Evolutionary conservation across 92 coral and sea anemone species (phyloP).

Genomic region (Desmophyllum pertusum): DNA sequence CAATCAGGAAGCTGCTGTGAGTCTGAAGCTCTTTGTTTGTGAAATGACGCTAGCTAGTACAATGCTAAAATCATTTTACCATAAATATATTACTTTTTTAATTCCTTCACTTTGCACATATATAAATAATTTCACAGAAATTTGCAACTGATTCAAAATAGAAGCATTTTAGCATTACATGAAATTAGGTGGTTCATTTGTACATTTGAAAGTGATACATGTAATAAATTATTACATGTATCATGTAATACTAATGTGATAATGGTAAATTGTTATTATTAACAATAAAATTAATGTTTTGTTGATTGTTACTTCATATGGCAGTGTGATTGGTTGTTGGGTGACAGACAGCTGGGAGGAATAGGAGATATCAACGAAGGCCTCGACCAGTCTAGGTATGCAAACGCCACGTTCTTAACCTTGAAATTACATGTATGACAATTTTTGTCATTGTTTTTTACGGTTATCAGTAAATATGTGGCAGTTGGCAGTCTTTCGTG

Average conservation of each 20-base stretch:
- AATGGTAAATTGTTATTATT: background rate
- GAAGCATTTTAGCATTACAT: background rate
- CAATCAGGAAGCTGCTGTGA: conserved; percentile 92
- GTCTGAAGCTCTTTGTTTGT: conserved; percentile 28
- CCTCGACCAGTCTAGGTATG: conserved; percentile 84
- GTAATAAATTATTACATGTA: too few species aligned
- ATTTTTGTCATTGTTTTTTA: too few species aligned
- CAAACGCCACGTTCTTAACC: background rate
- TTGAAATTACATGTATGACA: too few species aligned
- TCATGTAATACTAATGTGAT: background rate
- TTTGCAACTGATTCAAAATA: background rate
- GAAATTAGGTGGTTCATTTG: background rate
- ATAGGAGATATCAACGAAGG: conserved; percentile 84
- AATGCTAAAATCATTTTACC: too few species aligned
- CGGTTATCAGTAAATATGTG: too few species aligned
- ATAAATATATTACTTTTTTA: background rate
- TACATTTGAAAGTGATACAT: background rate
- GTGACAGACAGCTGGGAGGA: conserved; percentile 86
- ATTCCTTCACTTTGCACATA: background rate
- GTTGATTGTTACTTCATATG: background rate
- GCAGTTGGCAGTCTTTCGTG: too few species aligned
- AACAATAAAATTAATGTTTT: background rate
- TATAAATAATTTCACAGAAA: background rate
- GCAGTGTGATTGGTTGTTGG: conserved; percentile 97
- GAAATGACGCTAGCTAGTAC: too few species aligned